Base-by-base conservation (phyloP, 2,888 invertebrate species). In the Meganola albula region DNA sequence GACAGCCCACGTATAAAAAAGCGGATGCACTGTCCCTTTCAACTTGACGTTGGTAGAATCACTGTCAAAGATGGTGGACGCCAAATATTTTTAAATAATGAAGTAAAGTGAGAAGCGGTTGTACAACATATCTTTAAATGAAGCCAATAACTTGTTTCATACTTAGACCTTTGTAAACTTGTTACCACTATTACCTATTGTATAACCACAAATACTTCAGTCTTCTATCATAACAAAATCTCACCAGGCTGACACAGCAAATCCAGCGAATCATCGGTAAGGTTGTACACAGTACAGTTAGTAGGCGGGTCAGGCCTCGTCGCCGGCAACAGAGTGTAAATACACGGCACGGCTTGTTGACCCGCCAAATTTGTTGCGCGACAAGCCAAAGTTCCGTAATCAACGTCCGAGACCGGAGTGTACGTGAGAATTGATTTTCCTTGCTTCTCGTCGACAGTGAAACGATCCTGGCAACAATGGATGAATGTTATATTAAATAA, bases 341-440 rank as follows among this genome's bases (percentile, higher is more conserved):
- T 86, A 74, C 94, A 94, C 6, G 94, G 92, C 39, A 89, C 87
- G 28, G 82, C 74, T 69, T 93, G 93, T 40, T 89, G 88, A 2
- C 93, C 93, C 0, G 92, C 92, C 3, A 88, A 70, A 70, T 93
- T 94, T 34, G 87, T 89, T 1, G 93, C 93, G 74, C 91, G 91
- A 70, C 94, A 94, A 48, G 91, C 87, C 22, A 93, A 84, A 4
- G 91, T 91, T n/a, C 94, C 94, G 61, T 93, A 94, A 71, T 94
- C 93, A 52, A 90, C 86, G 62, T 93, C 93, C 2, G 90, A 90
- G 11, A 92, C 90, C 4, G 96, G 95, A 3, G 90, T 91, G 74
- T 93, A 96, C 9, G 91, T 91, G 34, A 95, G 83, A 3, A 92
- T 90, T 30, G 91, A 94, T 50, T 86, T 87, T 40, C 89, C 74